These are phyloP conservation scores for Cephus spinipes DNA, from an alignment of 2,888 invertebrate species.

Conservation along the genomic window DNA sequence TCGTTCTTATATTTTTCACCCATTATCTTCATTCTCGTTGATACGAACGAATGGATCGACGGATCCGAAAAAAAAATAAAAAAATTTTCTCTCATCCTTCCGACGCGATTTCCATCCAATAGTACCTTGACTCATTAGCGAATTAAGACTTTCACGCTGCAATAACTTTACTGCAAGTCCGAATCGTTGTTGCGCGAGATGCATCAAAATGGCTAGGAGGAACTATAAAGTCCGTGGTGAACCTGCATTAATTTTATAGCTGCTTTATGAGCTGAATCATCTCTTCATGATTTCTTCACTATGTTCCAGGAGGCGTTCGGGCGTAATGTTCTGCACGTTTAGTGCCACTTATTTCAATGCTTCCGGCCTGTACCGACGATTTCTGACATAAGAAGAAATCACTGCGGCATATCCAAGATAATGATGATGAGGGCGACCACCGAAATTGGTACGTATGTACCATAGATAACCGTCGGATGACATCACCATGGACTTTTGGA, in stretches of 20 bases:
- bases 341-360: slow-evolving; percentile 6
- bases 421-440: background rate
- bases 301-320: slow-evolving; percentile 14
- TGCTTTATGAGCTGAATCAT: slow-evolving; percentile 38
- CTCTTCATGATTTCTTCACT: slow-evolving; percentile 21
- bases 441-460: background rate
- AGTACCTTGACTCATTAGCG: background rate
- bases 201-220: slow-evolving; percentile 4
- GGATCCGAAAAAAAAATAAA: background rate
- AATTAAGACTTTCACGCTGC: background rate
- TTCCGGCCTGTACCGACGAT: slow-evolving; percentile 1
- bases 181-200: background rate
- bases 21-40: background rate
- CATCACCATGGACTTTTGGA: background rate
- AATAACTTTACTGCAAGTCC: slow-evolving; percentile 5
- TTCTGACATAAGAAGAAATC: slow-evolving; percentile 2
- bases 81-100: background rate
- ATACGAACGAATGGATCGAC: background rate
- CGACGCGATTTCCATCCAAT: background rate
- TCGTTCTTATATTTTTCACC: slow-evolving; percentile 2
- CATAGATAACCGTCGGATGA: background rate
- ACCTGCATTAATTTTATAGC: slow-evolving; percentile 37
- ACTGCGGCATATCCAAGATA: background rate
- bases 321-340: slow-evolving; percentile 11
- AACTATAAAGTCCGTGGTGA: slow-evolving; percentile 37